Conservation (phyloP, 2,797 vertebrate species). For the Crenuchus spilurus region DNA sequence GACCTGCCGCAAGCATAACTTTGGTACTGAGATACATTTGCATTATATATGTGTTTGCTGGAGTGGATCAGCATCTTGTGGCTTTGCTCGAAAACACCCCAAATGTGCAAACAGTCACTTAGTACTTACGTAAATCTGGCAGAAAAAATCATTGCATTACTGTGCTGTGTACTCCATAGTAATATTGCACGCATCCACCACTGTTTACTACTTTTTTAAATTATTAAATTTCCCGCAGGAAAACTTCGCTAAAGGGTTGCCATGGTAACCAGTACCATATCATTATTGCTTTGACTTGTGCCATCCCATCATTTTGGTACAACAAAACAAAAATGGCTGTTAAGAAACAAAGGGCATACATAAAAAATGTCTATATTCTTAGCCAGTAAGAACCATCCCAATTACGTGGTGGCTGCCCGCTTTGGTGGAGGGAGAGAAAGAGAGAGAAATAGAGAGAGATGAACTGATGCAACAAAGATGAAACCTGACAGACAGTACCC, state of each 20-base stretch:
- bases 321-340: background rate
- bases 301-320: background rate
- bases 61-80: background rate
- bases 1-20: background rate
- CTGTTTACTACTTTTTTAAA: slow-evolving; percentile 5
- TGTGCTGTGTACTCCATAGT: background rate
- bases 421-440: slow-evolving; percentile 28
- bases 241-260: slow-evolving; percentile 19
- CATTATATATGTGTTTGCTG: background rate
- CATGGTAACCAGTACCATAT: slow-evolving; percentile 16
- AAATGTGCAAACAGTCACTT: background rate
- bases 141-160: background rate
- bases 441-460: slow-evolving; percentile 45
- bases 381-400: background rate
- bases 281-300: slow-evolving; percentile 1
- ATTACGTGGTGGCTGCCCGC: background rate
- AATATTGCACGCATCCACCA: background rate
- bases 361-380: background rate
- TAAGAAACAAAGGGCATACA: background rate
- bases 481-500: slow-evolving; percentile 65
- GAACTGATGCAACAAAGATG: slow-evolving; percentile 71
- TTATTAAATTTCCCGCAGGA: background rate
- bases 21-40: background rate
- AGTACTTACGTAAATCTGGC: background rate
- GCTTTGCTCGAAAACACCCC: background rate